A percentile compares a stretch with the other conserved stretches of the same genome.
Evolutionary conservation across 2,797 vertebrate species (phyloP).

Genomic region (Morus bassanus): DNA sequence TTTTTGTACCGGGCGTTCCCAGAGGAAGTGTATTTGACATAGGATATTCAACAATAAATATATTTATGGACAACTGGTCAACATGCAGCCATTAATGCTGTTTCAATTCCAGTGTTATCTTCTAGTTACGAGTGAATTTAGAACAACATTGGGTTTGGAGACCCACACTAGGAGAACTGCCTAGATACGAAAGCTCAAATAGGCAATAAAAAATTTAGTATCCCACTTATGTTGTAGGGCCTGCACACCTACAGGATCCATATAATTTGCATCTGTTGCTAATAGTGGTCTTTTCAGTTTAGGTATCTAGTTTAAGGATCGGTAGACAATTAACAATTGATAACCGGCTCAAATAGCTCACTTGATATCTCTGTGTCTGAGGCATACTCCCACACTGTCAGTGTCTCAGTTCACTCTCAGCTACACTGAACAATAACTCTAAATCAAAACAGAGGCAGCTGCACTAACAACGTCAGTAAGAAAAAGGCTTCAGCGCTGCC

Average conservation of each 20-base stretch:
- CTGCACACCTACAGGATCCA: conserved; percentile 59
- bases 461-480: background rate
- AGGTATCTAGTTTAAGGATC: conserved; percentile 87
- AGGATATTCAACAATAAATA: background rate
- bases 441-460: conserved; percentile 68
- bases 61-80: background rate
- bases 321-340: conserved; percentile 92
- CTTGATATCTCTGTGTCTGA: conserved; percentile 76
- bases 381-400: conserved; percentile 37
- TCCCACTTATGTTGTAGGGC: conserved; percentile 16
- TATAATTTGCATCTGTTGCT: conserved; percentile 73
- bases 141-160: background rate
- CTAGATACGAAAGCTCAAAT: conserved; percentile 12
- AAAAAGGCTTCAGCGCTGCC: background rate
- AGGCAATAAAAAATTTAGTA: conserved; percentile 72
- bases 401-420: conserved; percentile 38
- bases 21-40: background rate
- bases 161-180: background rate
- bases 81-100: background rate
- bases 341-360: conserved; percentile 86
- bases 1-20: background rate
- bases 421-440: conserved; percentile 25
- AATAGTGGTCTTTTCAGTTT: conserved; percentile 72
- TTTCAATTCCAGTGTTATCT: background rate
- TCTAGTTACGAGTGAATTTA: background rate